A percentile compares a stretch with the other conserved stretches of the same genome.
Evolutionary conservation across 2,113 vertebrate species (phyloP).

Genomic region (Hippocampus barbouri): DNA sequence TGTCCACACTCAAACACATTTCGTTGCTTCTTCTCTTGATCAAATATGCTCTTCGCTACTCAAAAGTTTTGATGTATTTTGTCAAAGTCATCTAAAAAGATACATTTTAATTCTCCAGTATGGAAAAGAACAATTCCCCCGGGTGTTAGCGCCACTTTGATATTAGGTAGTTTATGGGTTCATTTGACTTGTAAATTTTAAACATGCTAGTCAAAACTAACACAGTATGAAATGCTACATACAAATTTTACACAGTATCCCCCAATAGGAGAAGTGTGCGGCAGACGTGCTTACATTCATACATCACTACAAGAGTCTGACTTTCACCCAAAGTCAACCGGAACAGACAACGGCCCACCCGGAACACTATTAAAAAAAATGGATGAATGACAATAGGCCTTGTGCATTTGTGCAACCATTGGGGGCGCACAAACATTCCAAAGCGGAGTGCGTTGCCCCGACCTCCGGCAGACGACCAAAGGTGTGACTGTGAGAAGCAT

Average conservation of each 20-base stretch:
- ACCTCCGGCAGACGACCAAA: constrained; percentile 5
- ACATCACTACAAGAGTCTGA: too few species aligned
- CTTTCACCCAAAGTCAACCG: too few species aligned
- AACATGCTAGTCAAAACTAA: too few species aligned
- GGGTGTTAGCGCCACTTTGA: background rate
- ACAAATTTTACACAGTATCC: too few species aligned
- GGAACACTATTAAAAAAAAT: background rate
- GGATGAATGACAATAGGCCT: background rate
- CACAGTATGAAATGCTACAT: too few species aligned
- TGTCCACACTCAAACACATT: background rate
- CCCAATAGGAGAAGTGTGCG: background rate
- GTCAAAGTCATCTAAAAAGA: background rate
- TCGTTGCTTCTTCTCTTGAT: background rate
- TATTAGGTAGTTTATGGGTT: too few species aligned
- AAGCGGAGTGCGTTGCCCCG: background rate
- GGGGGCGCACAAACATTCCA: background rate
- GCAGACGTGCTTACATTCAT: background rate
- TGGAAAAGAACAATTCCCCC: background rate
- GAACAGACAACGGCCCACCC: background rate
- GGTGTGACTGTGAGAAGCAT: constrained; percentile 54
- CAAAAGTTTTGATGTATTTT: background rate
- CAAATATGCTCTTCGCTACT: background rate
- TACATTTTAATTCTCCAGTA: background rate
- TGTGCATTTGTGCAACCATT: background rate
- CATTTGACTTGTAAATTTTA: too few species aligned